Conservation (phyloP, 2,113 vertebrate genomes). For the Gavialis gangeticus region DNA sequence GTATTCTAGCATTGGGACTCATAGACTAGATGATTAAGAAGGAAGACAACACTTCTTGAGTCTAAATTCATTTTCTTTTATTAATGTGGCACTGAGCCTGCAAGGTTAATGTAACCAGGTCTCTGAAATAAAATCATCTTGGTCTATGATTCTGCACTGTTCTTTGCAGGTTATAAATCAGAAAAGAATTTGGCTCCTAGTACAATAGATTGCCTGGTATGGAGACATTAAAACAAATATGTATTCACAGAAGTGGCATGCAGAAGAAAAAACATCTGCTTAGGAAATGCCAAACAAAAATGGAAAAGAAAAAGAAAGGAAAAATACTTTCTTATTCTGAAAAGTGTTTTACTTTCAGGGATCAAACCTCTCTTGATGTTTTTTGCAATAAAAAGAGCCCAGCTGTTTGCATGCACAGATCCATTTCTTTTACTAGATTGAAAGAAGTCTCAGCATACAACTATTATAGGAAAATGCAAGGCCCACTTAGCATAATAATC, state of each 20-base stretch:
- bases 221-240: constrained; percentile 31
- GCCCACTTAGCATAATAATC: not conserved
- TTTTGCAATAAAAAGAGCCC: not conserved
- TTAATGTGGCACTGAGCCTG: constrained; percentile 8
- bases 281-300: not conserved
- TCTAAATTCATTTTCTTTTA: not conserved
- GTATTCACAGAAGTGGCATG: not conserved
- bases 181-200: constrained; percentile 38
- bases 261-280: constrained; percentile 14
- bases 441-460: constrained; percentile 4
- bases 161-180: constrained; percentile 50
- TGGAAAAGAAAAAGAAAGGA: not conserved
- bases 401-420: constrained; percentile 5
- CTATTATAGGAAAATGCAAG: constrained; percentile 14
- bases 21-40: not conserved
- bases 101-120: not conserved
- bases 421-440: not conserved
- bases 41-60: not conserved
- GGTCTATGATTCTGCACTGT: not conserved
- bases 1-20: not conserved
- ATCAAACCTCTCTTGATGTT: not conserved
- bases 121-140: constrained; percentile 46
- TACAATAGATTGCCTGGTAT: not conserved
- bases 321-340: not conserved
- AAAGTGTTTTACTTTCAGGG: not conserved